Base-by-base conservation (phyloP, 2,888 invertebrate genomes). In the Agrochola circellaris region DNA sequence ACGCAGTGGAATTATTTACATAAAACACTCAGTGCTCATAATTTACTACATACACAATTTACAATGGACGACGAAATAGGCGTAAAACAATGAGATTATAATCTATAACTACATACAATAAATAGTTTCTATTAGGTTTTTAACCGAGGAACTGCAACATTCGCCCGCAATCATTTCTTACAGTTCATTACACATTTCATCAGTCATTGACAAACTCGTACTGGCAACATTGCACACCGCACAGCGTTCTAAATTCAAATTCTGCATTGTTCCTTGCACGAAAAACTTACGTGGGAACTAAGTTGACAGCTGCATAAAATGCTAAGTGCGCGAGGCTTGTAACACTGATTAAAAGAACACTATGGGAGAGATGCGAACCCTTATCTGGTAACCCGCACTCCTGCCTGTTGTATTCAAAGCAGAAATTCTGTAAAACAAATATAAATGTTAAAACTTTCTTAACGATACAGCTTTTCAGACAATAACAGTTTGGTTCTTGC, bases 341-440 rank as follows among this genome's bases (percentile, higher is more conserved):
- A 75, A 92, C 87, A 85, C 91, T 88, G 68, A 94, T 84, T 78
- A 95, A 84, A 42, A 92, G 51, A 71, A 89, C 58, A 80, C 90
- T 93, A 68, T 89, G 84, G 73, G 89, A 84, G 61, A 81, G 75
- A 51, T 82, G 81, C 20, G 89, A 83, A 23, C 93, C 94, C 62
- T 86, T 89, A 72, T 90, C 93, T 20, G 90, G 83, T 73, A 91
- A 73, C 15, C 92, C 91, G 89, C 96, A 96, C 87, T 96, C 96
- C 76, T 94, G 93, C 2, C 93, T 95, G 30, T 95, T 93, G 87
- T 96, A 96, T 90, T 95, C 95, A 73, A 95, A 90, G 91, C 96
- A 96, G 90, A 95, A 96, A 89, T 93, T 96, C 96, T 96, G 96
- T 67, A 93, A 94, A 89, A 75, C 84, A 89, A 90, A 82, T 60